Conservation (phyloP, 2,888 invertebrate genomes). For the Phalangium opilio region DNA sequence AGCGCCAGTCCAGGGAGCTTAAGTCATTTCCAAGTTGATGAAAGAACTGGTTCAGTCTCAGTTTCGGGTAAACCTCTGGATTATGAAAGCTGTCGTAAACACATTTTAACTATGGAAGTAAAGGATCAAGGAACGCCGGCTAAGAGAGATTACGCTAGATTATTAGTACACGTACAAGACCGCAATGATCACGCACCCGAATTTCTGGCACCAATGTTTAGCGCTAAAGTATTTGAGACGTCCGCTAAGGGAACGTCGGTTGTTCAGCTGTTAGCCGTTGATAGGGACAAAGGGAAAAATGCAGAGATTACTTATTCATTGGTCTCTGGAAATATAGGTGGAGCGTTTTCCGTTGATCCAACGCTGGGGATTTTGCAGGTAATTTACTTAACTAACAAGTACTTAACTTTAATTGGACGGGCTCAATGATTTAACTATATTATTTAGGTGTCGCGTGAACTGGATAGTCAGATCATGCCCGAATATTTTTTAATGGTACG, state of each 20-base stretch:
- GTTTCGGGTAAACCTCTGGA: conserved; percentile 56
- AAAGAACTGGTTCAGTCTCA: conserved; percentile 68
- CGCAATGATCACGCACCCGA: conserved; percentile 81
- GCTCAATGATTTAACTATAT: too few relatives aligned
- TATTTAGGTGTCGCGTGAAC: conserved; percentile 30
- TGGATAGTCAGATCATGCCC: conserved; percentile 43
- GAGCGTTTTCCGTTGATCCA: conserved; percentile 65
- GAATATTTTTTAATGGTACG: conserved; percentile 73
- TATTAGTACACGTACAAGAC: conserved; percentile 63
- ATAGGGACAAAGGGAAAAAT: conserved; percentile 66
- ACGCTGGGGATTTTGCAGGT: conserved; percentile 48
- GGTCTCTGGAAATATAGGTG: conserved; percentile 59
- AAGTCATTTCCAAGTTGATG: conserved; percentile 64
- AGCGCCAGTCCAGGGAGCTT: conserved; percentile 27
- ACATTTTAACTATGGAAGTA: conserved; percentile 65
- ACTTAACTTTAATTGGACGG: too few relatives aligned
- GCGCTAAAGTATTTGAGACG: conserved; percentile 61
- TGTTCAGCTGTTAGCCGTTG: conserved; percentile 56
- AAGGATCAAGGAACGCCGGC: conserved; percentile 56
- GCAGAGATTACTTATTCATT: conserved; percentile 54
- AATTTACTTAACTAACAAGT: too few relatives aligned
- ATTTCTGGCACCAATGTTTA: conserved; percentile 65
- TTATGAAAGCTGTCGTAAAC: conserved; percentile 58
- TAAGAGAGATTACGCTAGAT: conserved; percentile 54
- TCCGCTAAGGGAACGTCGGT: conserved; percentile 57